Base-by-base conservation (phyloP, 2,888 invertebrate genomes). In the Thalpophila matura region DNA sequence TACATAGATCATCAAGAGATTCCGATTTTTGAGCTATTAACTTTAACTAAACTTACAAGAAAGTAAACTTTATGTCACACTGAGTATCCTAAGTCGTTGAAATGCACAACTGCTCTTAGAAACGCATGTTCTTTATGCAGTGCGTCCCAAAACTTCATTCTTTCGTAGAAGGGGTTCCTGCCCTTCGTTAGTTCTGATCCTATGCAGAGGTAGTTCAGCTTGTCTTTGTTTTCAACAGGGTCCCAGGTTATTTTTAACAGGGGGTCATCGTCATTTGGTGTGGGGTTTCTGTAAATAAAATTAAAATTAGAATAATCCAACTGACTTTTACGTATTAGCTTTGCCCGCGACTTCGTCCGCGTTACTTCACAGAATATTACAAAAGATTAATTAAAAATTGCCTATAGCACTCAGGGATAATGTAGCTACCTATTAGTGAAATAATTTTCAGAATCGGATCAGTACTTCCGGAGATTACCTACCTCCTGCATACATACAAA, bases 101-200 rank as follows among this genome's bases (percentile, higher is more conserved):
- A 91, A 76, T 92, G 87, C 26, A 88, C 82, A 12, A 90, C 63
- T 35, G 88, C 81, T 81, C 88, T 89, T n/a, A 92, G 67, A 40
- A 91, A 87, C 35, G 78, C 76, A 62, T 91, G 85, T 69, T 92
- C 89, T 56, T 84, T 81, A 55, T 91, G 90, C 1, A 95, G 80
- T 43, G 90, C 70, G 27, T 95, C 94, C 95, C 95, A 95, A 75
- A 94, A 93, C 6, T 79, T 70, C 93, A 94, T 93, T 74, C 95
- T 84, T 42, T 93, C 93, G 18, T 85, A 71, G 65, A 90, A 92
- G 1, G 95, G 94, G 64, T 93, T 93, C 47, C 86, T 85, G 2
- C 93, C 93, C 66, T 91, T 92, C 0, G 93, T 93, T 1, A 95
- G 83, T 75, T 93, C 92, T 12, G 88, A 80, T n/a, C 90, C 91